Conservation (phyloP, 2,797 vertebrate species). For the Lycodopsis pacificus region DNA sequence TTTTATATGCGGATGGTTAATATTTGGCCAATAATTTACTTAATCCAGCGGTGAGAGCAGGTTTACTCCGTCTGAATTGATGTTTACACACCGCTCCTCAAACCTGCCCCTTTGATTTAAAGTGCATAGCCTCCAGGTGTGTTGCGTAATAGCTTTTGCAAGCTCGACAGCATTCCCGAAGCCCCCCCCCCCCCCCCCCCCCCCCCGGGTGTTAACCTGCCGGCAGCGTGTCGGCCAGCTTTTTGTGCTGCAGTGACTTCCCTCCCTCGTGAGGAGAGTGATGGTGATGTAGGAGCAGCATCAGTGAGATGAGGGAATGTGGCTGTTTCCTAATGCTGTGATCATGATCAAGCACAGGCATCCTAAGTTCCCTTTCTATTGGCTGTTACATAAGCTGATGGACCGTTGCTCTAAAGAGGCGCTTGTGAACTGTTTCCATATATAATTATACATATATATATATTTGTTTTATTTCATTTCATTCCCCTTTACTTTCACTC, state of each 20-base stretch:
- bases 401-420: slow-evolving; percentile 5
- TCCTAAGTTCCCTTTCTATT: slow-evolving; percentile 32
- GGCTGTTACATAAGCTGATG: slow-evolving; percentile 17
- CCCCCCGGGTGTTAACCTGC: slow-evolving; percentile 4
- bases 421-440: slow-evolving; percentile 2
- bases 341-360: slow-evolving; percentile 16
- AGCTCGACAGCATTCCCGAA: slow-evolving; percentile 37
- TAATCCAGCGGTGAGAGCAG: not conserved
- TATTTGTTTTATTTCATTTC: slow-evolving; percentile 24
- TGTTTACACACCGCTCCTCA: not conserved
- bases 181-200: not conserved
- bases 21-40: slow-evolving; percentile 46
- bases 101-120: slow-evolving; percentile 10
- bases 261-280: slow-evolving; percentile 49
- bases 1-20: slow-evolving; percentile 5
- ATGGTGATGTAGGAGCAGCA: slow-evolving; percentile 36
- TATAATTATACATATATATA: not conserved
- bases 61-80: not conserved
- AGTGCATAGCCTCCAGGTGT: slow-evolving; percentile 13
- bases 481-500: slow-evolving; percentile 32
- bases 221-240: slow-evolving; percentile 10
- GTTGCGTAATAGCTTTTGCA: slow-evolving; percentile 22
- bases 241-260: slow-evolving; percentile 39
- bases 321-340: slow-evolving; percentile 33
- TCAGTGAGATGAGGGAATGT: slow-evolving; percentile 17